Evolutionary conservation across 2,888 invertebrate genomes (phyloP).

Genomic region (Aleiodes testaceus): DNA sequence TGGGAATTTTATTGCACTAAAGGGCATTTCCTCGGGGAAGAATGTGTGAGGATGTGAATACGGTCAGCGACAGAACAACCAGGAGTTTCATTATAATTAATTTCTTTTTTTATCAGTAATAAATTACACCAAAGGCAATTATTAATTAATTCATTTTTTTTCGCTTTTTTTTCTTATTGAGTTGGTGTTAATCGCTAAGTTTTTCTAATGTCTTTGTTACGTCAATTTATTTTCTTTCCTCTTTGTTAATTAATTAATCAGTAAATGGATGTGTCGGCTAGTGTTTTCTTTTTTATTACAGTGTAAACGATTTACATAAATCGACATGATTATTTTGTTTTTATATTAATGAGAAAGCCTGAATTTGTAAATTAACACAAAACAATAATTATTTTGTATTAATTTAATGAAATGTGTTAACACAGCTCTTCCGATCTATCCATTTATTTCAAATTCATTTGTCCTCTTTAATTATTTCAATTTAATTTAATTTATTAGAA

Average conservation of each 20-base stretch:
- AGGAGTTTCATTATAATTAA: slow-evolving; percentile 51
- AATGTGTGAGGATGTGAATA: slow-evolving; percentile 43
- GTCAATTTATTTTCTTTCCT: slow-evolving; percentile 5
- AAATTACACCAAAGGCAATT: slow-evolving; percentile 68
- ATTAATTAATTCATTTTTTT: slow-evolving; percentile 60
- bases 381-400: not conserved
- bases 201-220: slow-evolving; percentile 62
- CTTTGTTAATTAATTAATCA: slow-evolving; percentile 11
- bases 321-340: not conserved
- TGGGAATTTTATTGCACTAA: slow-evolving; percentile 56
- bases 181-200: slow-evolving; percentile 55
- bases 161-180: slow-evolving; percentile 55
- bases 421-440: too few relatives aligned
- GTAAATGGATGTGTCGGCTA: slow-evolving; percentile 15
- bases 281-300: slow-evolving; percentile 24
- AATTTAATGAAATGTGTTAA: too few relatives aligned
- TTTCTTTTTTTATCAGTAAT: slow-evolving; percentile 58
- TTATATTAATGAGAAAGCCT: not conserved
- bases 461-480: not conserved
- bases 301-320: not conserved
- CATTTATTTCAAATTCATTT: slow-evolving; percentile 12
- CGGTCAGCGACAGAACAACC: slow-evolving; percentile 62
- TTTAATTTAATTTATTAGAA: not conserved
- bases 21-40: too few relatives aligned
- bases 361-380: not conserved